Base-by-base conservation (phyloP, 1,140 invertebrate species). In the Neodiprion virginianus region DNA sequence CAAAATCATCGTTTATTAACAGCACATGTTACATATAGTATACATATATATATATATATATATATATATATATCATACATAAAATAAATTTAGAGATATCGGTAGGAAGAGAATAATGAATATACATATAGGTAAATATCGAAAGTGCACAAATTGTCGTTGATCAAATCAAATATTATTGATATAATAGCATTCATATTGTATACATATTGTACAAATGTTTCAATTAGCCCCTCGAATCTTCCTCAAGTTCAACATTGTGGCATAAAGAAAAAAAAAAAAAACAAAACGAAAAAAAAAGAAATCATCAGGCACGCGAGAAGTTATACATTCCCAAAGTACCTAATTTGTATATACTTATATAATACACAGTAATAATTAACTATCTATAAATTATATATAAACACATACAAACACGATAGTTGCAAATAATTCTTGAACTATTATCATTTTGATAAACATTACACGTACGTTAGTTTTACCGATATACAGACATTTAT, bases 141-240 rank as follows among this genome's bases (percentile, higher is more conserved):
- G n/a, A 61, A 61, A 61, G 53, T 61, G 53, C 53, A 61, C 53
- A 61, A 61, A 61, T 61, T 61, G 5, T 14, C 53, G 53, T 61
- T 8, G 53, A 61, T 61, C 7, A 61, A 61, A 40, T 40, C 28
- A 40, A 61, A 61, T 61, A 14, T 61, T 61, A 61, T 61, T 61
- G 4, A 14, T 12, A 61, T 61, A 14, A 40, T 40, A 61, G 11
- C n/a, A 61, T 61, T 61, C 53, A 61, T 61, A 61, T 61, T 61
- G 53, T 61, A 61, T 61, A 61, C 28, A 40, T 40, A 40, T 40
- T 40, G 28, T 40, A 40, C 28, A 40, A 21, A 21, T 21, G 17
- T 40, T 40, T 40, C 28, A 40, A 40, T 40, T 40, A 40, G 2
- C 28, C 28, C 5, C 28, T 2, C 28, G 28, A 40, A 40, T 5